phyloP scores from a whole-genome alignment of 1,140 invertebrate genomes.

The Tyrophagus putrescentiae region DNA sequence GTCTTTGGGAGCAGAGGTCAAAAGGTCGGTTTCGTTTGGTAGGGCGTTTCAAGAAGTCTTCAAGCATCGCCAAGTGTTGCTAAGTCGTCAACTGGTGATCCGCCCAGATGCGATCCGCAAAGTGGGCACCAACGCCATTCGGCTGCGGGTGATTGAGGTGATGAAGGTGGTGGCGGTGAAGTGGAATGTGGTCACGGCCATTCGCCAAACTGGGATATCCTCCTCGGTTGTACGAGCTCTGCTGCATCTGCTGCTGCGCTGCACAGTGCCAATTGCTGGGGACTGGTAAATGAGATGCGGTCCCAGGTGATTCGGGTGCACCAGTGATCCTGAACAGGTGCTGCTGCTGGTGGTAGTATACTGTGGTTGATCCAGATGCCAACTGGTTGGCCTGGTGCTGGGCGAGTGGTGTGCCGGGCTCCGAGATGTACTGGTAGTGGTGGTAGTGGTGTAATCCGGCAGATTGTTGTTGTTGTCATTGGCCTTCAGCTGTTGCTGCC shows the following conservation, averaged over 20 bases:
- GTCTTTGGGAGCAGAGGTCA: too few species aligned
- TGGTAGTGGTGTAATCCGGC: neutral
- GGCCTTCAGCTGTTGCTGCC: neutral
- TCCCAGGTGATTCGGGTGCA: neutral
- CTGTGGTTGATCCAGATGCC: constrained; percentile 8
- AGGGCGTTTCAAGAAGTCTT: too few species aligned
- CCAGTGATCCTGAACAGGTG: neutral
- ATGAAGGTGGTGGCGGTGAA: neutral
- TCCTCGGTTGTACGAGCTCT: neutral
- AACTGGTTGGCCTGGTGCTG: constrained; percentile 12
- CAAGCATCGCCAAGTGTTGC: too few species aligned
- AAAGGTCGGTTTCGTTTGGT: too few species aligned
- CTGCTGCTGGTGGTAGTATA: neutral
- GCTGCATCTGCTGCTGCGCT: neutral
- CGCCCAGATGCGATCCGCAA: constrained; percentile 13
- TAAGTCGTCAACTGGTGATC: constrained; percentile 17
- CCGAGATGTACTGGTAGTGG: neutral
- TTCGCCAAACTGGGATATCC: neutral
- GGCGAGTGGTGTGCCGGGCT: neutral
- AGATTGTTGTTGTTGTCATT: neutral
- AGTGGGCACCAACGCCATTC: neutral
- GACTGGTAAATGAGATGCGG: neutral
- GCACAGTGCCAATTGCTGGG: neutral
- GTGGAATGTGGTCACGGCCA: neutral
- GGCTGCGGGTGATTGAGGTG: neutral